These are phyloP conservation scores for Cyprinella venusta DNA, from an alignment of 2,797 vertebrate species.

Conservation along the genomic window DNA sequence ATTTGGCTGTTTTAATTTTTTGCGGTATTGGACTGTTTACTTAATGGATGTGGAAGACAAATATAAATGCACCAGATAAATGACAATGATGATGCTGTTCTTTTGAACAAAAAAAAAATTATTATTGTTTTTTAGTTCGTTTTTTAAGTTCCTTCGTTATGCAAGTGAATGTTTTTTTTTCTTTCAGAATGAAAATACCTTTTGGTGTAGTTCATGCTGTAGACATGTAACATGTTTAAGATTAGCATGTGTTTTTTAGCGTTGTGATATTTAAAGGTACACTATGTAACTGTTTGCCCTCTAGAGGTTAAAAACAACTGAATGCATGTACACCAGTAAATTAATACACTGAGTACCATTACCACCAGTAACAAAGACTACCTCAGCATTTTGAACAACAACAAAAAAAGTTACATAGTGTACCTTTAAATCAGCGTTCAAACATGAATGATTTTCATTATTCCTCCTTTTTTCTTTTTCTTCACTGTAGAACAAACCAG, in stretches of 20 bases:
- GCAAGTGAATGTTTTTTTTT: not conserved
- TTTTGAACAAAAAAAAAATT: not conserved
- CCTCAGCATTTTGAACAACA: not conserved
- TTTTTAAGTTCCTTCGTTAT: not conserved
- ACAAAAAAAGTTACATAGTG: not conserved
- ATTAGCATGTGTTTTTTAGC: no score
- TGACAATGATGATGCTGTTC: not conserved
- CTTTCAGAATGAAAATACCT: not conserved
- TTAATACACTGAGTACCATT: not conserved
- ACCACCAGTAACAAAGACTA: not conserved
- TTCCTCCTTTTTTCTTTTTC: not conserved
- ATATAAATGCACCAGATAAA: not conserved
- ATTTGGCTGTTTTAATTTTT: not conserved
- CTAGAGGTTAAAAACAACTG: no score
- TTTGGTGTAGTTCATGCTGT: not conserved
- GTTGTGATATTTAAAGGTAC: not conserved
- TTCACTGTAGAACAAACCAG: slow-evolving; percentile 71
- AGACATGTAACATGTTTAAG: not conserved
- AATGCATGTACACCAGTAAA: not conserved
- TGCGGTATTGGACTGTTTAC: not conserved
- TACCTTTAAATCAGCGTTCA: not conserved
- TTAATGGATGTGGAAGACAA: slow-evolving; percentile 11
- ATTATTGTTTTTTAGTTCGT: not conserved
- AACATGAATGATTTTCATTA: not conserved
- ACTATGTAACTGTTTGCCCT: no score